Evolutionary conservation across 2,113 vertebrate genomes (phyloP).

Genomic region (Chloropsis hardwickii): DNA sequence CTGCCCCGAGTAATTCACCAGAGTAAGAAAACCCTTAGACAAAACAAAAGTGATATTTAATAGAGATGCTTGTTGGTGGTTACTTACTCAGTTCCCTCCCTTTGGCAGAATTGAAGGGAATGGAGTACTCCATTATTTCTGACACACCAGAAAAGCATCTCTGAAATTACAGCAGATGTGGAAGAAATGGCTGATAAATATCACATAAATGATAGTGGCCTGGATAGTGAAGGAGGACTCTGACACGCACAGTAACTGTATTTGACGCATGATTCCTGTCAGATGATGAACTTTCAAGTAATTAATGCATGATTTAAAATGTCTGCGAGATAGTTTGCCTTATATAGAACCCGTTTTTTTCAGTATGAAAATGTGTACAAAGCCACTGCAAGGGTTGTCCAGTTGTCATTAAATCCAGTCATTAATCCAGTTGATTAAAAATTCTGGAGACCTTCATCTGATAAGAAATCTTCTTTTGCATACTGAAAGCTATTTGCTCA

Average conservation of each 20-base stretch:
- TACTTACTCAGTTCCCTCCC: neutral
- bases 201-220: neutral
- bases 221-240: neutral
- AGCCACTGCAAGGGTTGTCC: neutral
- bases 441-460: neutral
- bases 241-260: neutral
- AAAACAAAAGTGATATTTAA: neutral
- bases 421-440: neutral
- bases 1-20: neutral
- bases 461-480: neutral
- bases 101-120: constrained; percentile 26
- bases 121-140: constrained; percentile 32
- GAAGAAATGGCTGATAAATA: constrained; percentile 43
- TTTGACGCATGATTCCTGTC: constrained; percentile 19
- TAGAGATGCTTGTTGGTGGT: neutral
- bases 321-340: neutral
- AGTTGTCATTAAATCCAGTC: neutral
- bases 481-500: neutral
- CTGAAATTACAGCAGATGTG: constrained; percentile 44
- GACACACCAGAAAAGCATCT: constrained; percentile 33
- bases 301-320: neutral
- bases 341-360: neutral
- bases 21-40: neutral
- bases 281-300: neutral
- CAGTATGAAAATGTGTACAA: neutral